Percentiles rank a stretch among this genome's conserved stretches.
Conservation (phyloP, 2,797 vertebrate species). For the Muscicapa comitata region DNA sequence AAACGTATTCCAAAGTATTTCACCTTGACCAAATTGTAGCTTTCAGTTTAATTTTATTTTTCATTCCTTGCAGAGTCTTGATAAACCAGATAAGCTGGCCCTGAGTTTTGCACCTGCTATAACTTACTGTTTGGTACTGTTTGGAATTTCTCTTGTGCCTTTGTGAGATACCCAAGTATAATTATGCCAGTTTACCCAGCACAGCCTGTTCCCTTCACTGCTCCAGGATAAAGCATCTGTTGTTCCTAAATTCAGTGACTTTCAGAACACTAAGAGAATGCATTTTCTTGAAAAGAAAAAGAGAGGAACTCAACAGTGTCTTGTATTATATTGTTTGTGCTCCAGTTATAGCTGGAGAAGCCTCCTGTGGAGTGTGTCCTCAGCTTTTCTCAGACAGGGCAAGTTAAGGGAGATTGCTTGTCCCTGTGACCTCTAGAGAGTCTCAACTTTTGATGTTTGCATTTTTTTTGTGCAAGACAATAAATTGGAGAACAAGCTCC, state of each 20-base stretch:
- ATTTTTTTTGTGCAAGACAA: neutral
- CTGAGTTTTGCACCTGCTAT: conserved; percentile 2
- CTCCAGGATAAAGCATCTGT: neutral
- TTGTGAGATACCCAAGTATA: neutral
- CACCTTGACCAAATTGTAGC: conserved; percentile 1
- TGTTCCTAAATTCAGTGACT: neutral
- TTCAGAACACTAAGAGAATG: neutral
- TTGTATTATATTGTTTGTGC: neutral
- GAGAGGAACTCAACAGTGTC: neutral
- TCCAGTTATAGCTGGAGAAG: neutral
- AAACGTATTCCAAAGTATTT: neutral
- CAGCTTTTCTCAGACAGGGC: neutral
- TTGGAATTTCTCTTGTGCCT: neutral
- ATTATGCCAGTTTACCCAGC: neutral
- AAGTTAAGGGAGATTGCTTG: neutral
- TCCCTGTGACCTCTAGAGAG: neutral
- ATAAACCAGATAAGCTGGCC: conserved; percentile 5
- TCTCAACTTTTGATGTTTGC: neutral
- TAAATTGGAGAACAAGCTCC: neutral
- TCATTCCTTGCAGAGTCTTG: conserved; percentile 23
- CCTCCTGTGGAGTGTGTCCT: neutral
- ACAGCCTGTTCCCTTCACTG: neutral
- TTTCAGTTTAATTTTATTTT: neutral
- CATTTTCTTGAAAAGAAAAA: neutral
- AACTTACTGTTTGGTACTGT: neutral